These are phyloP conservation scores for Valencia hispanica DNA, from an alignment of 2,797 vertebrate genomes.

Conservation along the genomic window DNA sequence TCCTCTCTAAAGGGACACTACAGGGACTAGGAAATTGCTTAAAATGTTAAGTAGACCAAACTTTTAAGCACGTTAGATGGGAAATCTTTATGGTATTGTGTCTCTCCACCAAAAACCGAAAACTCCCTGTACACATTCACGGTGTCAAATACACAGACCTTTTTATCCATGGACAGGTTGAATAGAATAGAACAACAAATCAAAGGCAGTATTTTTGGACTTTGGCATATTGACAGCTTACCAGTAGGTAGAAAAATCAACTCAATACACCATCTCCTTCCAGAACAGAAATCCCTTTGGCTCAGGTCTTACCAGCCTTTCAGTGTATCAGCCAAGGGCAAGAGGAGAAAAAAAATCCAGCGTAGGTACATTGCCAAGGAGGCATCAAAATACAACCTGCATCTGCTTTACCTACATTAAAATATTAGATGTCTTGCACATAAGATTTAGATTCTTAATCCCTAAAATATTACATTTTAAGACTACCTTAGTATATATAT, in stretches of 20 bases:
- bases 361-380: conserved; percentile 25
- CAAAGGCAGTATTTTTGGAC: conserved; percentile 55
- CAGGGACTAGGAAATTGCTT: neutral
- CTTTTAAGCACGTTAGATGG: neutral
- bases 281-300: conserved; percentile 62
- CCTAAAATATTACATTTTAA: too few relatives aligned
- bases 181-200: conserved; percentile 53
- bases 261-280: conserved; percentile 62
- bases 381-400: conserved; percentile 37
- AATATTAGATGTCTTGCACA: neutral
- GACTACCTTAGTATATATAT: too few relatives aligned
- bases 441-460: neutral
- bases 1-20: neutral
- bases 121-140: neutral
- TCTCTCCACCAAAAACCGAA: neutral
- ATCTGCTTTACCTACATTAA: conserved; percentile 10
- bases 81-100: neutral
- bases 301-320: conserved; percentile 52
- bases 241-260: conserved; percentile 59
- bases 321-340: conserved; percentile 49
- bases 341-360: conserved; percentile 25
- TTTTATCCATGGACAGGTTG: conserved; percentile 47
- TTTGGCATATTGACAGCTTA: conserved; percentile 67
- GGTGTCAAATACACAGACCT: conserved; percentile 30
- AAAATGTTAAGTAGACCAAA: neutral